Conservation (phyloP, 2,113 vertebrate species). For the Platycercus adscitus region DNA sequence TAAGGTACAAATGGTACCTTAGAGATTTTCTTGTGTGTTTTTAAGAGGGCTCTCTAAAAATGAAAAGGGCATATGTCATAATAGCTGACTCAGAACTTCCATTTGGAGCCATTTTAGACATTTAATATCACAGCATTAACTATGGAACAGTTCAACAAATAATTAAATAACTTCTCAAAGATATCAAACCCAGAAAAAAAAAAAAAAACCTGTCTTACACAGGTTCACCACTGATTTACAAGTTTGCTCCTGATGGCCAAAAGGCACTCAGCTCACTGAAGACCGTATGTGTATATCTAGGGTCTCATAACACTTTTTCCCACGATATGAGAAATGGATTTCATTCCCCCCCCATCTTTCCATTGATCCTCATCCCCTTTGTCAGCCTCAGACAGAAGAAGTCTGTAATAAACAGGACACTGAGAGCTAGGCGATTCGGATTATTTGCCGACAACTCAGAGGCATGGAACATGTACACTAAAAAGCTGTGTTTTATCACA, state of each 20-base stretch:
- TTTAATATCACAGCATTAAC: constrained; percentile 17
- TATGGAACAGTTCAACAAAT: neutral
- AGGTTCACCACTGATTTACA: neutral
- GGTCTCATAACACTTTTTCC: neutral
- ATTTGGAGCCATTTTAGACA: neutral
- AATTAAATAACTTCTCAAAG: neutral
- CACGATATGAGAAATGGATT: accelerated
- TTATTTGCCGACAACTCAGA: neutral
- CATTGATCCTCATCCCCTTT: neutral
- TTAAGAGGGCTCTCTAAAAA: neutral
- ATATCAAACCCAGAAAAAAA: neutral
- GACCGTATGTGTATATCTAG: neutral
- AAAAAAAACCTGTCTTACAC: neutral
- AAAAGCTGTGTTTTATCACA: neutral
- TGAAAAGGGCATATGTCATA: neutral
- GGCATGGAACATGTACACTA: neutral
- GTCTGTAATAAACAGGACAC: neutral
- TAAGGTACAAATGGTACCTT: neutral
- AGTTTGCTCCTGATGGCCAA: neutral
- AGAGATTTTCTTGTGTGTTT: neutral
- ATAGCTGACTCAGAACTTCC: neutral
- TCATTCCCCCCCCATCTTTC: neutral
- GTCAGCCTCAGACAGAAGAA: neutral
- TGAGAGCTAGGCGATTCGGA: neutral
- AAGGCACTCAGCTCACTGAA: neutral